A percentile compares a stretch with the other conserved stretches of the same genome.
These are phyloP conservation scores for Microcebus griseorufus DNA, from an alignment of 2,113 vertebrate genomes.

Conservation along the genomic window DNA sequence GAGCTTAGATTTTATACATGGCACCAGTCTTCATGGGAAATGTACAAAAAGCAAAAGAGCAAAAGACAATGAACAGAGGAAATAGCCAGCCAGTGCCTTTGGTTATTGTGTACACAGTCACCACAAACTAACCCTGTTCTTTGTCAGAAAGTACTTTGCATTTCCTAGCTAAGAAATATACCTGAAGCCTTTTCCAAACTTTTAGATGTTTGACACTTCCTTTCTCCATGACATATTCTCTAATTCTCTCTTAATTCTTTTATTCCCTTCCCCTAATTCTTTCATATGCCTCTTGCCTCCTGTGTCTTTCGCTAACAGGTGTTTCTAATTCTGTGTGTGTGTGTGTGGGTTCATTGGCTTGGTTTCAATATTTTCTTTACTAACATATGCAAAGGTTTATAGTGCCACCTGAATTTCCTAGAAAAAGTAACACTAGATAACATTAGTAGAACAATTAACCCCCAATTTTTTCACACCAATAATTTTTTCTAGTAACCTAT, in stretches of 20 bases:
- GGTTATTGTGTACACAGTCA: not conserved
- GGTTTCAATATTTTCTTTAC: not conserved
- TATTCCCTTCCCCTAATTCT: not conserved
- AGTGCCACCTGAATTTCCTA: not conserved
- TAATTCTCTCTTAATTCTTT: not conserved
- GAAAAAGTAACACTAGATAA: not conserved
- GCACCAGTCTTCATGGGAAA: not conserved
- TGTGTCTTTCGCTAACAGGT: not conserved
- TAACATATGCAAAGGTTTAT: not conserved
- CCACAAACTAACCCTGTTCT: not conserved
- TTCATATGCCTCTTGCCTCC: not conserved
- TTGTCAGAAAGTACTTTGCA: not conserved
- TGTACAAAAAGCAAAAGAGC: not conserved
- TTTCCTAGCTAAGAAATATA: not conserved
- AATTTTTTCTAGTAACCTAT: not conserved
- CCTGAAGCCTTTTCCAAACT: not conserved
- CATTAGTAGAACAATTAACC: not conserved
- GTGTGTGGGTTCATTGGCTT: not conserved
- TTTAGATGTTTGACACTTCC: not conserved
- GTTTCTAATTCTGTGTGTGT: not conserved
- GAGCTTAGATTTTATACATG: not conserved
- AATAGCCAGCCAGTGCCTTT: not conserved
- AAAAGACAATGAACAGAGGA: not conserved
- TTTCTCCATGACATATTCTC: not conserved
- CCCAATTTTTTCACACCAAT: not conserved